phyloP scores from a whole-genome alignment of 2,113 vertebrate genomes.

The Cranoglanis bouderius region DNA sequence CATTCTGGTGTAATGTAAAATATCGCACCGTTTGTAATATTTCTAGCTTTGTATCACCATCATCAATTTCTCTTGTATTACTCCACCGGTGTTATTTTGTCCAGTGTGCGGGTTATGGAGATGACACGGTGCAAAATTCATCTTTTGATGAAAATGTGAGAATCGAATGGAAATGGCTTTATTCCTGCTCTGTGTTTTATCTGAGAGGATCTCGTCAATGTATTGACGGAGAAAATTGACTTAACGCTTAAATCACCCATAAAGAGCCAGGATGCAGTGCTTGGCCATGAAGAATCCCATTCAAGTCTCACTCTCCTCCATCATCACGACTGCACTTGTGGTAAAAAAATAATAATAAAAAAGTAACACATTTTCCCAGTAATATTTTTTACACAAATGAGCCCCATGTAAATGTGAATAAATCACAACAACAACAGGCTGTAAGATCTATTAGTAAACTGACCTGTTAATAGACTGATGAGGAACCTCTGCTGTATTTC shows the following conservation, averaged over 20 bases:
- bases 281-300: slow-evolving; percentile 17
- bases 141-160: slow-evolving; percentile 25
- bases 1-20: neutral
- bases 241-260: slow-evolving; percentile 20
- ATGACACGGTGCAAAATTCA: slow-evolving; percentile 14
- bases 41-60: neutral
- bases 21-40: neutral
- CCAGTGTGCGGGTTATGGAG: neutral
- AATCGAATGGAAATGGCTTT: slow-evolving; percentile 15
- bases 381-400: neutral
- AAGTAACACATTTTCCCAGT: neutral
- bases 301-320: neutral
- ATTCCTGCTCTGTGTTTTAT: slow-evolving; percentile 9
- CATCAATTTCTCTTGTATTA: neutral
- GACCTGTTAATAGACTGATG: neutral
- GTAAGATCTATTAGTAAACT: neutral
- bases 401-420: neutral
- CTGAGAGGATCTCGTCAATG: slow-evolving; percentile 18
- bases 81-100: neutral
- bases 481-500: neutral
- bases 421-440: no score
- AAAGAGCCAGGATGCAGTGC: slow-evolving; percentile 7
- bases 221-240: slow-evolving; percentile 39
- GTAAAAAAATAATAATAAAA: neutral
- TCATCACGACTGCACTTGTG: neutral